Evolutionary conservation across 92 coral and sea anemone genomes (phyloP).

Genomic region (Palythoa heliodiscus): DNA sequence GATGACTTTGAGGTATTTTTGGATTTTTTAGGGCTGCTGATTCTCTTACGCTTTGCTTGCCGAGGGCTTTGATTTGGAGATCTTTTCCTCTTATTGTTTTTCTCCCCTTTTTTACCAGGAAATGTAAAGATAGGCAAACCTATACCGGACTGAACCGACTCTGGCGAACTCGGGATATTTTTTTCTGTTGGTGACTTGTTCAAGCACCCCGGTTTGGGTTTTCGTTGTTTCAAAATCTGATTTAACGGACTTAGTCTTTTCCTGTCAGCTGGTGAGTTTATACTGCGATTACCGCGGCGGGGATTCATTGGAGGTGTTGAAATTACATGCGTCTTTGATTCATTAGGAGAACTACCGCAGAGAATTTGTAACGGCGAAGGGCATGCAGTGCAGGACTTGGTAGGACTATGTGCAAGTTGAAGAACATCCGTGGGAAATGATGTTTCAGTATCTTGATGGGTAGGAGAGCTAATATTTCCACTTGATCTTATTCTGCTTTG

Average conservation of each 20-base stretch:
- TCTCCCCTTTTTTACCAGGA: not conserved
- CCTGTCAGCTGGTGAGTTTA: slow-evolving; percentile 59
- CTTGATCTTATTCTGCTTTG: not conserved
- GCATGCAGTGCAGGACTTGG: not conserved
- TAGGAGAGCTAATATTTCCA: not conserved
- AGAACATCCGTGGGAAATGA: slow-evolving; percentile 29
- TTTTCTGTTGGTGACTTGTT: slow-evolving; percentile 51
- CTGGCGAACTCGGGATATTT: slow-evolving; percentile 9
- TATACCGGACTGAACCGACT: slow-evolving; percentile 24
- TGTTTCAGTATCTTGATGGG: not conserved
- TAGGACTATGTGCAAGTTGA: not conserved
- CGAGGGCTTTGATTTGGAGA: slow-evolving; percentile 8
- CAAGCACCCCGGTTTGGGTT: slow-evolving; percentile 55
- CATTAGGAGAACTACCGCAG: slow-evolving; percentile 8
- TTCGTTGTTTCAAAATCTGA: slow-evolving; percentile 92
- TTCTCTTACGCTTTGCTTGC: slow-evolving; percentile 8
- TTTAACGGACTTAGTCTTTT: slow-evolving; percentile 86
- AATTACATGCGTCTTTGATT: not conserved
- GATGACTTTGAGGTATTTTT: slow-evolving; percentile 59
- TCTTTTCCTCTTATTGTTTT: slow-evolving; percentile 25
- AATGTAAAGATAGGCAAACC: not conserved
- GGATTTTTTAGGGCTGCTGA: not conserved
- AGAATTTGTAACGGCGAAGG: slow-evolving; percentile 13
- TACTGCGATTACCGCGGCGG: slow-evolving; percentile 45
- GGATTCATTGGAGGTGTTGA: slow-evolving; percentile 59